phyloP scores from a whole-genome alignment of 2,797 vertebrate genomes.

The Orientallactaga sibirica region DNA sequence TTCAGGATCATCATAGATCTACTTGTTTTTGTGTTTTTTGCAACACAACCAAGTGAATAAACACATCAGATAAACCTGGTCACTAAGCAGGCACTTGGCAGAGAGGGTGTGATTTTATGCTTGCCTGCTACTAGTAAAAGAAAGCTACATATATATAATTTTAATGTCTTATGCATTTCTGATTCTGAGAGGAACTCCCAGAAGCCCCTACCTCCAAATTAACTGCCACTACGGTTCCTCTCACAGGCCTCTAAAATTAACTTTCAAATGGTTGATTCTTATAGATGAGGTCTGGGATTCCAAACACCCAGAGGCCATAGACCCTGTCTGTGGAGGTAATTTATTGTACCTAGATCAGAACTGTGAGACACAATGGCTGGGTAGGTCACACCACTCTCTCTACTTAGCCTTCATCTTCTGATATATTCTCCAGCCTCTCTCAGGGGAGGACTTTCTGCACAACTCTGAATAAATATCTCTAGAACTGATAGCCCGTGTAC shows the following conservation, averaged over 20 bases:
- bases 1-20: neutral
- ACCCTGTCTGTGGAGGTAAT: neutral
- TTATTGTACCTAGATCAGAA: neutral
- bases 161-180: neutral
- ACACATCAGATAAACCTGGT: conserved; percentile 31
- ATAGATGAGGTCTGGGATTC: conserved; percentile 67
- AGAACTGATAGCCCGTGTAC: neutral
- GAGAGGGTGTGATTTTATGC: conserved; percentile 55
- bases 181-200: neutral
- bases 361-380: too few species aligned
- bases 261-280: conserved; percentile 67
- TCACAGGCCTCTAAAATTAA: conserved; percentile 63
- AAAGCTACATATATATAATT: neutral
- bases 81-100: conserved; percentile 60
- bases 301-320: conserved; percentile 31
- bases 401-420: neutral
- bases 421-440: neutral
- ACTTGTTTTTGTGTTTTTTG: conserved; percentile 47
- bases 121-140: conserved; percentile 48
- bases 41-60: conserved; percentile 58
- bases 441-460: neutral
- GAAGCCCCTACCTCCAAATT: conserved; percentile 13
- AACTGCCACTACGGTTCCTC: conserved; percentile 52
- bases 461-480: neutral
- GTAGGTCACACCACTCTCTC: neutral